phyloP scores from a whole-genome alignment of 2,113 vertebrate genomes.

The Centropus bengalensis region DNA sequence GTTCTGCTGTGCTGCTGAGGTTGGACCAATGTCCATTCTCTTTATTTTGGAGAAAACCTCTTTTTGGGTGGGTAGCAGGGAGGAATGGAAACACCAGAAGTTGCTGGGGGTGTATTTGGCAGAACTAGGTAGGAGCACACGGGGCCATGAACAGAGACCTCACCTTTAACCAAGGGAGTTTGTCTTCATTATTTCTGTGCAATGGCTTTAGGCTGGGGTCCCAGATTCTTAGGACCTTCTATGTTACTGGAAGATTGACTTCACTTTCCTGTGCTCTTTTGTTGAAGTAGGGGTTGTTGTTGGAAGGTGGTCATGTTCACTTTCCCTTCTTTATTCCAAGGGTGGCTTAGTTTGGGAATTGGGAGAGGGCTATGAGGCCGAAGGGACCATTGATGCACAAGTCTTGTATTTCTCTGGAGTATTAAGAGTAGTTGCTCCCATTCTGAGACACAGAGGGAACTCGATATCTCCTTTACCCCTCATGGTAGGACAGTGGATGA shows the following conservation, averaged over 20 bases:
- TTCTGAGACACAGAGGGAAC: background rate
- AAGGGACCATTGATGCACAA: background rate
- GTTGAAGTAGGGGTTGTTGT: background rate
- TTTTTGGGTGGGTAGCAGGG: background rate
- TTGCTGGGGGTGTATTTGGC: fast-evolving
- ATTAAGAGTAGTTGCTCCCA: background rate
- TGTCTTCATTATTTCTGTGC: background rate
- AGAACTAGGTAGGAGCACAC: background rate
- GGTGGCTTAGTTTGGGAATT: background rate
- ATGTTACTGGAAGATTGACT: background rate
- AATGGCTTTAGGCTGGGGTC: background rate
- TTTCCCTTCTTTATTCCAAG: background rate
- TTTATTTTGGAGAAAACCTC: background rate
- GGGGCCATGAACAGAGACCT: background rate
- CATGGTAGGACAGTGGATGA: background rate
- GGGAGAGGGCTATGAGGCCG: background rate
- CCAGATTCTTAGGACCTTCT: background rate
- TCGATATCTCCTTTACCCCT: background rate
- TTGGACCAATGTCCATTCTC: background rate
- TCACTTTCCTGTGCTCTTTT: background rate
- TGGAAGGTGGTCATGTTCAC: background rate
- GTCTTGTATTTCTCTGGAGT: background rate
- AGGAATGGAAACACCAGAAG: background rate
- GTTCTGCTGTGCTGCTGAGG: background rate
- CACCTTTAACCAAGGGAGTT: background rate